Percentiles rank a stretch among this genome's conserved stretches.
These are phyloP conservation scores for Tipula vernalis DNA, from an alignment of 2,888 invertebrate species.

Conservation along the genomic window DNA sequence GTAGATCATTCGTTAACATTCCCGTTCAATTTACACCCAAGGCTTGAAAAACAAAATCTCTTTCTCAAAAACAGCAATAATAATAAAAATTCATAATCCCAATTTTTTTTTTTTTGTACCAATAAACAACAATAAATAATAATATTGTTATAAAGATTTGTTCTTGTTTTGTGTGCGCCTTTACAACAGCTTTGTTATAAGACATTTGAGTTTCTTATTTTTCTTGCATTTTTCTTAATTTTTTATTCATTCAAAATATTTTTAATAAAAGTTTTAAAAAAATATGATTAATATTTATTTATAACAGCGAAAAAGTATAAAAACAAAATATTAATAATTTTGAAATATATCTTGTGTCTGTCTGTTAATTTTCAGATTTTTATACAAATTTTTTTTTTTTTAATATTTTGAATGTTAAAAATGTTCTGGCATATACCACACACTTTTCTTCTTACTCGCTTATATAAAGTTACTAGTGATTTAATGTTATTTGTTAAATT, in stretches of 20 bases:
- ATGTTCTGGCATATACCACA: background rate
- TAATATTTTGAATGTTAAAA: background rate
- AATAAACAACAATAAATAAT: background rate
- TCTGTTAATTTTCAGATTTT: background rate
- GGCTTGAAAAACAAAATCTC: background rate
- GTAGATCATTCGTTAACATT: too few species aligned
- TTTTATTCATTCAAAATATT: background rate
- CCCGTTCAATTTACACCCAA: too few species aligned
- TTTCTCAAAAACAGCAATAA: background rate
- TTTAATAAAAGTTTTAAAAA: background rate
- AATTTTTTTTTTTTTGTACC: background rate
- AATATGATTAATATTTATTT: background rate
- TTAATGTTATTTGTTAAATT: background rate
- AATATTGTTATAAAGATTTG: background rate
- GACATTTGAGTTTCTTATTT: background rate
- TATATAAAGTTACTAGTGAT: background rate
- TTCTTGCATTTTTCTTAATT: background rate
- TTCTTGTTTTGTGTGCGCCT: background rate
- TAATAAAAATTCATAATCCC: background rate
- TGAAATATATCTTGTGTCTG: slow-evolving; percentile 4
- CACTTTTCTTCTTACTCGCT: background rate
- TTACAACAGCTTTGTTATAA: background rate
- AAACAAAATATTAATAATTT: background rate
- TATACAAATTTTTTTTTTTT: background rate
- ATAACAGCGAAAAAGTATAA: background rate